Conservation (phyloP, 2,888 invertebrate species). For the Idaea straminata region DNA sequence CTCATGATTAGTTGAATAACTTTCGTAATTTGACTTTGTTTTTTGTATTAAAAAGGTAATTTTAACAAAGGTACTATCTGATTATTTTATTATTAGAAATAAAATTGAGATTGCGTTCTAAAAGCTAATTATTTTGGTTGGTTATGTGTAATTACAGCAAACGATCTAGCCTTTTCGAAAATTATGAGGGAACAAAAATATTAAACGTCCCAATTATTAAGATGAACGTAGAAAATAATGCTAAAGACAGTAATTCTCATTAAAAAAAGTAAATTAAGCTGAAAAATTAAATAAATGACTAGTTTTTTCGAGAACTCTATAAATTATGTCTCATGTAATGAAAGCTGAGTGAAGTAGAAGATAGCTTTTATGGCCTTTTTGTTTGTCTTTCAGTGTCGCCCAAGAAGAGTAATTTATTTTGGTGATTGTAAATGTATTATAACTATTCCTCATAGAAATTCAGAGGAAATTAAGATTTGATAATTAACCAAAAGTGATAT, state of each 20-base stretch:
- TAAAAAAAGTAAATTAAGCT: background rate
- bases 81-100: background rate
- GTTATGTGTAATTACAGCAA: background rate
- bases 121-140: background rate
- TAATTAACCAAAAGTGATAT: conserved; percentile 58
- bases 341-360: no score
- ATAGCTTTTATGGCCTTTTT: no score
- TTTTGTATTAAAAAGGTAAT: background rate
- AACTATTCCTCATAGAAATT: conserved; percentile 7
- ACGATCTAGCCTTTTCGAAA: background rate
- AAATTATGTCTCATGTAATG: no score
- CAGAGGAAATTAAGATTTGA: conserved; percentile 27
- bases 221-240: background rate
- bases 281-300: background rate
- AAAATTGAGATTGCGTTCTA: background rate
- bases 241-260: background rate
- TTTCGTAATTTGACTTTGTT: background rate
- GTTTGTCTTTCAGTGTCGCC: background rate
- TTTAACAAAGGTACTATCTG: background rate
- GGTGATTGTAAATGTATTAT: background rate
- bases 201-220: background rate
- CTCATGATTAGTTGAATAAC: background rate
- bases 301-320: no score
- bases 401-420: background rate
- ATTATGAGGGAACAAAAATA: background rate